Percentiles rank a stretch among this genome's conserved stretches.
These are phyloP conservation scores for Trichechus manatus DNA, from an alignment of 2,113 vertebrate genomes.

Conservation along the genomic window DNA sequence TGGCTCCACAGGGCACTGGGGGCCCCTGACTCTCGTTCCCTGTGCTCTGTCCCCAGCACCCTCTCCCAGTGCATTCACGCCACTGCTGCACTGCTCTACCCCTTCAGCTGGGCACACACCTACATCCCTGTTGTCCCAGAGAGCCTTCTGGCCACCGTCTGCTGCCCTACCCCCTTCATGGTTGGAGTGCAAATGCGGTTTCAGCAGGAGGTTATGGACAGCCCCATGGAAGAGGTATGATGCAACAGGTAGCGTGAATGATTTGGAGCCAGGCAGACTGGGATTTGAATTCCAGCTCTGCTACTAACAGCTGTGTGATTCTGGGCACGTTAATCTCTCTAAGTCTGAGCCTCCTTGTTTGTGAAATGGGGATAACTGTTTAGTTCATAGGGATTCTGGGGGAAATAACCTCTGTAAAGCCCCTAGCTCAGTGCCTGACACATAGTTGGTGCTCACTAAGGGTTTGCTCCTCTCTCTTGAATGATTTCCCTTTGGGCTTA, in stretches of 20 bases:
- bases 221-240: constrained; percentile 91
- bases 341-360: not conserved
- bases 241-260: fast-evolving
- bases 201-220: constrained; percentile 89
- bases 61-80: constrained; percentile 96
- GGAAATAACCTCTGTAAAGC: not conserved
- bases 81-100: constrained; percentile 95
- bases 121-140: constrained; percentile 96
- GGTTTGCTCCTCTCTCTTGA: not conserved
- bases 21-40: not conserved
- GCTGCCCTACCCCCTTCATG: constrained; percentile 97
- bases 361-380: not conserved
- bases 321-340: not conserved
- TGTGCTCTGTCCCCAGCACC: constrained; percentile 87
- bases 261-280: not conserved
- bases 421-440: not conserved
- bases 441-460: not conserved
- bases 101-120: constrained; percentile 98
- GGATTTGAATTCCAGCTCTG: not conserved
- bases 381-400: not conserved
- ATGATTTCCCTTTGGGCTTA: not conserved
- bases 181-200: constrained; percentile 94
- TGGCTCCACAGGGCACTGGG: not conserved
- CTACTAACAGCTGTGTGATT: not conserved
- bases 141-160: constrained; percentile 94